A percentile compares a stretch with the other conserved stretches of the same genome.
Conservation (phyloP, 2,888 invertebrate genomes). For the Lydus trimaculatus region DNA sequence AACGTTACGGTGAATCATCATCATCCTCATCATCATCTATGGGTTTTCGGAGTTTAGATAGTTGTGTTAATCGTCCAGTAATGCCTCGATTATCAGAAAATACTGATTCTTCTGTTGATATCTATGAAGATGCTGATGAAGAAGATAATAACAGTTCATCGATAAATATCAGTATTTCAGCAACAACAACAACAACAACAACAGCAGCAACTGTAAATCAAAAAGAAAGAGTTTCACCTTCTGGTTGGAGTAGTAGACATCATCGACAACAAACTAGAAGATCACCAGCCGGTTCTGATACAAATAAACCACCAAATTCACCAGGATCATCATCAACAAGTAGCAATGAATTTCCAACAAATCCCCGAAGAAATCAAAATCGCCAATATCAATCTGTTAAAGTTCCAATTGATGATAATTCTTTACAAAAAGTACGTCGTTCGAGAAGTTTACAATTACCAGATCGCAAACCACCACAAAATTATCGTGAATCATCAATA, state of each 20-base stretch:
- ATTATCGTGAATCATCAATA: constrained; percentile 18
- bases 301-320: constrained; percentile 48
- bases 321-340: constrained; percentile 54
- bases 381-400: constrained; percentile 30
- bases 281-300: constrained; percentile 57
- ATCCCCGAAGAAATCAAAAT: constrained; percentile 45
- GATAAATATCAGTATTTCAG: constrained; percentile 58
- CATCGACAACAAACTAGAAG: constrained; percentile 49
- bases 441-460: constrained; percentile 71
- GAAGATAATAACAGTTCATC: constrained; percentile 64
- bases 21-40: constrained; percentile 67
- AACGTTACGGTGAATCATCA: constrained; percentile 63
- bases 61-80: constrained; percentile 59
- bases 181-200: constrained; percentile 25
- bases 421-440: constrained; percentile 59
- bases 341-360: constrained; percentile 51
- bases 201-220: constrained; percentile 42
- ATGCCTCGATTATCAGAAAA: constrained; percentile 64
- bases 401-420: constrained; percentile 42
- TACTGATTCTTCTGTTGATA: constrained; percentile 61
- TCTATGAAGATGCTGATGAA: constrained; percentile 62
- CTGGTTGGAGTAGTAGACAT: constrained; percentile 49
- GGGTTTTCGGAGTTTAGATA: constrained; percentile 71
- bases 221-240: constrained; percentile 55
- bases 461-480: constrained; percentile 58